These are phyloP conservation scores for Drosophila repleta DNA, from an alignment of 1,140 invertebrate species.

Conservation along the genomic window DNA sequence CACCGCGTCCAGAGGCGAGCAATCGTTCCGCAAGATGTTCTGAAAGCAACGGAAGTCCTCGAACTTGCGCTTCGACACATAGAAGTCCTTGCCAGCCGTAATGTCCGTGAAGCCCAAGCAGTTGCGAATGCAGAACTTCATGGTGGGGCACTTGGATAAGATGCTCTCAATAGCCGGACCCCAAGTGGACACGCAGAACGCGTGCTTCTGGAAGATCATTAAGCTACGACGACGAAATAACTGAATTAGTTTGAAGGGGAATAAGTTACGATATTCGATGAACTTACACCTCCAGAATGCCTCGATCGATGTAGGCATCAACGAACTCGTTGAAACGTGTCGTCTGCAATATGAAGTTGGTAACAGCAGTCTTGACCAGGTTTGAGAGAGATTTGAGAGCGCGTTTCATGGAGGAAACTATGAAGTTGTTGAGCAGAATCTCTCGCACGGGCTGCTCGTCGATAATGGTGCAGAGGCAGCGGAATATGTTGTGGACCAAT, in stretches of 20 bases:
- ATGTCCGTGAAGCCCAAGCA: conserved; percentile 72
- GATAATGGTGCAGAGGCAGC: conserved; percentile 72
- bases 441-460: conserved; percentile 59
- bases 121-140: conserved; percentile 79
- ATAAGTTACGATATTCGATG: background rate
- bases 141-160: conserved; percentile 69
- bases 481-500: conserved; percentile 74
- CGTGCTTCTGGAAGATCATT: conserved; percentile 67
- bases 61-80: conserved; percentile 65
- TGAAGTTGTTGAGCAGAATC: conserved; percentile 50
- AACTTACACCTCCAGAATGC: conserved; percentile 74
- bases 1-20: conserved; percentile 64
- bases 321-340: conserved; percentile 72
- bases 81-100: conserved; percentile 72
- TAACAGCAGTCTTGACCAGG: conserved; percentile 70
- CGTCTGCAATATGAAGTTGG: conserved; percentile 79
- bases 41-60: conserved; percentile 67
- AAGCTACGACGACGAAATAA: conserved; percentile 34
- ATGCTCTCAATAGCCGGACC: conserved; percentile 77
- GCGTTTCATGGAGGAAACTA: conserved; percentile 71
- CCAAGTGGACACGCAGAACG: conserved; percentile 77
- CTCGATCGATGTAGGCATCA: conserved; percentile 69
- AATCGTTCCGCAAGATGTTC: conserved; percentile 59
- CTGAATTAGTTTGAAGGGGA: background rate
- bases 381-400: conserved; percentile 75